Base-by-base conservation (phyloP, 2,797 vertebrate genomes). In the Tapirus indicus region DNA sequence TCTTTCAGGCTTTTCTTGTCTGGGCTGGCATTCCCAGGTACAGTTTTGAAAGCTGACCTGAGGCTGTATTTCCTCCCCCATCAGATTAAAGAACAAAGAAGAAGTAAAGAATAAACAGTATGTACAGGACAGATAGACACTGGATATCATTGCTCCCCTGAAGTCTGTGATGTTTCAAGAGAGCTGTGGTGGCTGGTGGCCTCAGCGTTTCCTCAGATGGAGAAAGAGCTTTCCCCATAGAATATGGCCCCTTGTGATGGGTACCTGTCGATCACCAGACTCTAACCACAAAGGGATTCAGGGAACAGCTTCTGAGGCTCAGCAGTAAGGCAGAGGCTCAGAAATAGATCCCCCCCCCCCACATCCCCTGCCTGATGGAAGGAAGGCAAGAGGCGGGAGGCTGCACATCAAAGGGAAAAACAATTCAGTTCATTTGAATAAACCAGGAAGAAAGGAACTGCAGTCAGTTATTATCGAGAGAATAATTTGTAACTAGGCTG, bases 401-500 rank as follows among this genome's bases (percentile, higher is more conserved):
- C n/a, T n/a, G 35, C 5, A 4, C 35, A 60, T 71, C 91, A 69
- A 88, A 89, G 44, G n/a, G 66, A 10, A 84, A 21, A 52, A 78
- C 23, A 92, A 92, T 49, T 32, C 38, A 3, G 18, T 32, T 78
- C 44, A 35, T 82, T 32, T 78, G 84, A 88, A 79, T 86, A 66
- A 94, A 14, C 27, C 60, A 71, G 38, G 35, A 80, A 88, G 74
- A 94, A 97, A 69, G 54, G 52, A 92, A 54, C 20, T 18, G 29
- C 58, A 54, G 32, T 25, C 8, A 60, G 49, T 83, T 88, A 77
- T 74, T 44, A 84, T 35, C 66, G 41, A 89, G 17, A 83, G 66
- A 58, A 64, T 72, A 52, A 78, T 89, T 7, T 62, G 49, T 83
- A 91, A 89, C 92, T 64, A 85, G 88, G 88, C 85, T 92, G 78